Percentiles rank a stretch among this genome's conserved stretches.
Evolutionary conservation across 2,797 vertebrate genomes (phyloP).

Genomic region (Peromyscus aztecus): DNA sequence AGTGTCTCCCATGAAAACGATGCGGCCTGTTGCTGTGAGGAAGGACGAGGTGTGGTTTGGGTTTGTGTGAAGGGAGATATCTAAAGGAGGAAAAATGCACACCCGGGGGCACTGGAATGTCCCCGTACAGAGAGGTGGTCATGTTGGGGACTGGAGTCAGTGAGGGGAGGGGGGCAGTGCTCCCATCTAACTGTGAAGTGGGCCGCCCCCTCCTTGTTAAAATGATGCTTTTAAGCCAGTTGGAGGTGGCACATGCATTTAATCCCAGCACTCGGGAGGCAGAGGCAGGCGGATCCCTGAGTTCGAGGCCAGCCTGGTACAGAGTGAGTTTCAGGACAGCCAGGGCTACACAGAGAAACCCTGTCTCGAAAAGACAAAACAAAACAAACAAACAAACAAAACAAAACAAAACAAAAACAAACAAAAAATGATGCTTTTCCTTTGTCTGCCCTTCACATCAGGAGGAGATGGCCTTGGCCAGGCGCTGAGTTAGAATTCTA

Average conservation of each 20-base stretch:
- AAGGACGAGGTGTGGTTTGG: background rate
- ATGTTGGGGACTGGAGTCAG: rapidly evolving
- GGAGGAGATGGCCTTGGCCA: background rate
- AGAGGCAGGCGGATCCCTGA: background rate
- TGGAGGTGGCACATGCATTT: background rate
- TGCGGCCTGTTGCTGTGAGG: background rate
- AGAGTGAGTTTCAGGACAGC: background rate
- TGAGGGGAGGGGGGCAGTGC: rapidly evolving
- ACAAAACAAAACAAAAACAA: background rate
- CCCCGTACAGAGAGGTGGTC: background rate
- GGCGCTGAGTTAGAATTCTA: background rate
- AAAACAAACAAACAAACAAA: background rate
- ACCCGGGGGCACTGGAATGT: background rate
- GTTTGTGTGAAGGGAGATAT: background rate
- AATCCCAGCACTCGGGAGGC: background rate
- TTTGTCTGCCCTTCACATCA: background rate
- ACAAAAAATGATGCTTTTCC: background rate
- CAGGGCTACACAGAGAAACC: background rate
- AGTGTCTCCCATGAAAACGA: background rate
- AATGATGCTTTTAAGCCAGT: background rate
- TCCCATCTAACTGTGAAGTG: background rate
- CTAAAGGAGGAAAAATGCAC: background rate
- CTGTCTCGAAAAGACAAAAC: background rate
- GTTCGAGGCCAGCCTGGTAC: background rate
- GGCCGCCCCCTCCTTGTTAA: background rate